phyloP scores from a whole-genome alignment of 2,113 vertebrate species.

The Chlorodrepanis virens region DNA sequence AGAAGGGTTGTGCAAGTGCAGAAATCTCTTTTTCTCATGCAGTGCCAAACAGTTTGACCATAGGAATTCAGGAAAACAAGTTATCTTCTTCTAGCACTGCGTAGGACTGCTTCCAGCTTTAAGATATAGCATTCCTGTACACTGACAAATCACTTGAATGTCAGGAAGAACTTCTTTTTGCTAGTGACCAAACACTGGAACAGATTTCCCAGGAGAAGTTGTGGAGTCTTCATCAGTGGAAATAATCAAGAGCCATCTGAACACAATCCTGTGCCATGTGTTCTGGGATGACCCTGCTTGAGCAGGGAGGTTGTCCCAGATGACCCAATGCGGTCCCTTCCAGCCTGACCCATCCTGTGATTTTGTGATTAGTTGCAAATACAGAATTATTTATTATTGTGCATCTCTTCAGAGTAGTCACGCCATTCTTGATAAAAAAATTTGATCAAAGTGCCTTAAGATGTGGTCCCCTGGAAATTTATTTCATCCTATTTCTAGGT shows the following conservation, averaged over 20 bases:
- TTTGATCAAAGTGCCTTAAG: background rate
- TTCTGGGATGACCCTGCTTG: background rate
- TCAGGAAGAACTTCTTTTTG: background rate
- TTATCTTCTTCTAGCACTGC: background rate
- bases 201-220: background rate
- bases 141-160: background rate
- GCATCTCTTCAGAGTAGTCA: background rate
- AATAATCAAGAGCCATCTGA: background rate
- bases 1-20: background rate
- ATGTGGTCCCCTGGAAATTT: background rate
- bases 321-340: background rate
- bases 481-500: background rate
- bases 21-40: background rate
- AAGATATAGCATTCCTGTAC: background rate
- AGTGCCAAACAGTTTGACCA: background rate
- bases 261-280: background rate
- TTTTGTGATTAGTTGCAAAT: background rate
- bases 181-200: background rate
- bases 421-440: background rate
- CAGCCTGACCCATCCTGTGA: background rate
- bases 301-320: background rate
- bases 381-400: background rate
- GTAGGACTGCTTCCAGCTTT: background rate
- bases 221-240: background rate
- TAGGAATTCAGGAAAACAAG: background rate